Evolutionary conservation across 2,888 invertebrate species (phyloP).

Genomic region (Agonopterix arenella): DNA sequence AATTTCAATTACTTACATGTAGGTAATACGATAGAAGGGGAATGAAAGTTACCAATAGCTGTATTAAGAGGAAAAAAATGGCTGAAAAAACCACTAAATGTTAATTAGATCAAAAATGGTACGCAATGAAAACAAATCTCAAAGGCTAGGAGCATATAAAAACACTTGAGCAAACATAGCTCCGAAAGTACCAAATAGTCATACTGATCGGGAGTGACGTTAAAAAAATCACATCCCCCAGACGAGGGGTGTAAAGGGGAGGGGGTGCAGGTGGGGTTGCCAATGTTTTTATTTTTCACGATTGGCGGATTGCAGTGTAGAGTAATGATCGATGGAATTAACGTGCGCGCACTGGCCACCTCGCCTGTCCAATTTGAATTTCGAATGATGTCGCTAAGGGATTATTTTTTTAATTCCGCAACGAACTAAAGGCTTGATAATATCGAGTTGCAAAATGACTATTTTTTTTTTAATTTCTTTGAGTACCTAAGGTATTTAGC

Average conservation of each 20-base stretch:
- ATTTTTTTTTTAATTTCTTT: no score
- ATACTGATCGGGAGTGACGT: constrained; percentile 60
- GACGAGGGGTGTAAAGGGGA: constrained; percentile 32
- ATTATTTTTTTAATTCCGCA: neutral
- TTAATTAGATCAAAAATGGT: no score
- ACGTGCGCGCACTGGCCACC: constrained; percentile 60
- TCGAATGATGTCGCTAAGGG: constrained; percentile 21
- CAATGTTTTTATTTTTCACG: constrained; percentile 72
- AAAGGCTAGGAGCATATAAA: neutral
- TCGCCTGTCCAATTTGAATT: constrained; percentile 51
- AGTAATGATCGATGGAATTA: constrained; percentile 76
- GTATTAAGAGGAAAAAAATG: no score
- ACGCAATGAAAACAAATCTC: neutral
- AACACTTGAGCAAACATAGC: constrained; percentile 12
- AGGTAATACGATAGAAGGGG: no score
- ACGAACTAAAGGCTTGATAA: no score
- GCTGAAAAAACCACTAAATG: no score
- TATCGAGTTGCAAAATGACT: no score
- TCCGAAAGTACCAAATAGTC: constrained; percentile 21
- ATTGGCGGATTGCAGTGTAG: constrained; percentile 72
- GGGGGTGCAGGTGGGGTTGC: constrained; percentile 43
- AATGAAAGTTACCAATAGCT: no score
- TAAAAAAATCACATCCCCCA: constrained; percentile 66
- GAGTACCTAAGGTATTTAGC: no score
- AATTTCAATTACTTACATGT: no score